Base-by-base conservation (phyloP, 92 coral and sea anemone genomes). In the Porites rus region DNA sequence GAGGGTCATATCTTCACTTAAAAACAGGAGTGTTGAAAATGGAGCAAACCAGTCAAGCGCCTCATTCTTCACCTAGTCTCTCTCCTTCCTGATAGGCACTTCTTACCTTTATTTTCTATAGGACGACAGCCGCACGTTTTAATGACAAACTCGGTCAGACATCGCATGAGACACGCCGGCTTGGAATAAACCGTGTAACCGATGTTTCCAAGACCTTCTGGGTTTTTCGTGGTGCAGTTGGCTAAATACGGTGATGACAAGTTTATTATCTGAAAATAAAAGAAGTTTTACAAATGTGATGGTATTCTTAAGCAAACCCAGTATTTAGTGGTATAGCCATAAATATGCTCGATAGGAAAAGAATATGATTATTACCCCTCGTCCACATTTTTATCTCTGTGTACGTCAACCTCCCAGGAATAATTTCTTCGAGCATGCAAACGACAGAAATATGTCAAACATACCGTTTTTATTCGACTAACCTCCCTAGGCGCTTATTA, bases 141-240 rank as follows among this genome's bases (percentile, higher is more conserved):
- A 20, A 79, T 56, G 11, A 51, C 43, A 51, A 66, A 79, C 21
- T 50, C 63, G 9, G 51, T 50, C 1, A 21, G 16, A 79, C 84
- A 79, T 43, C 67, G 84, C 84, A 79, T 65, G 12, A 65, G 31
- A 59, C 84, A 79, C 1, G 84, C 84, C 3, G 73, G n/a, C 13
- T 79, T 79, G 16, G 84, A 79, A 20, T 79, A 79, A 20, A 11
- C 83, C 50, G 50, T 65, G 50, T 58, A 65, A 0, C n/a, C 22
- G 14, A n/a, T 19, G 63, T 60, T 67, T n/a, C 17, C 17, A 51
- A 79, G 65, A 19, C 13, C 51, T 2, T 20, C 17, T 6, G 51
- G 63, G 66, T 38, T 79, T 67, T 50, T 66, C 8, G 66, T 24
- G 8, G 74, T 46, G 63, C 84, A 79, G 25, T 66, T 79, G 22